Conservation (phyloP, 2,888 invertebrate genomes). For the Melitaea athalia region DNA sequence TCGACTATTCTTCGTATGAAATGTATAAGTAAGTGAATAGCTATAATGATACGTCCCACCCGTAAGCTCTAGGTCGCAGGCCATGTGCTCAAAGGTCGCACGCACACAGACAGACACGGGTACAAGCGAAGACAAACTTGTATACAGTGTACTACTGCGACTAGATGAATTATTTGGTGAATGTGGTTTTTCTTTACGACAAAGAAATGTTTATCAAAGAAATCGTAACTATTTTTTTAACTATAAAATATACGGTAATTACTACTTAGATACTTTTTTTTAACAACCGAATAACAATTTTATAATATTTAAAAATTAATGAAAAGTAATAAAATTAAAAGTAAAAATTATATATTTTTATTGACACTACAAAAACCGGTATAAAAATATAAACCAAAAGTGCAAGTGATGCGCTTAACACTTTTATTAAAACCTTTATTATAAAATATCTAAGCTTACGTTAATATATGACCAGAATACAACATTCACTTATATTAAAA, state of each 20-base stretch:
- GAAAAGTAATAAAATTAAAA: too few species aligned
- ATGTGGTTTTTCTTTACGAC: too few species aligned
- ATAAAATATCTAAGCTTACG: too few species aligned
- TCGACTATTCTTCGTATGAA: conserved; percentile 12
- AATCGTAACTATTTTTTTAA: background rate
- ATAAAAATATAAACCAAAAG: too few species aligned
- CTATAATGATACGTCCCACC: conserved; percentile 59
- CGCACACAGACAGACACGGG: conserved; percentile 49
- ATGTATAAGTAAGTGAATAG: conserved; percentile 41
- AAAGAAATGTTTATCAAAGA: too few species aligned
- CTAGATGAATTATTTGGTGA: background rate
- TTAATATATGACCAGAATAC: background rate
- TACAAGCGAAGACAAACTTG: conserved; percentile 36
- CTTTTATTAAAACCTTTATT: too few species aligned
- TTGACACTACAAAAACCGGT: too few species aligned
- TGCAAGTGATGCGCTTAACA: too few species aligned
- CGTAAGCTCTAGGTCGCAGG: conserved; percentile 63
- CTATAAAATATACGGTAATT: background rate
- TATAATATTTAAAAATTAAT: too few species aligned
- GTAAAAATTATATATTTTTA: too few species aligned
- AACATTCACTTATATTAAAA: background rate
- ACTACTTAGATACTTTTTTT: too few species aligned
- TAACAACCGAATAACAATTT: too few species aligned
- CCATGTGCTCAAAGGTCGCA: conserved; percentile 61
- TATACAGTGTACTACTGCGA: conserved; percentile 2